Base-by-base conservation (phyloP, 2,797 vertebrate genomes). In the Gymnocypris eckloni region DNA sequence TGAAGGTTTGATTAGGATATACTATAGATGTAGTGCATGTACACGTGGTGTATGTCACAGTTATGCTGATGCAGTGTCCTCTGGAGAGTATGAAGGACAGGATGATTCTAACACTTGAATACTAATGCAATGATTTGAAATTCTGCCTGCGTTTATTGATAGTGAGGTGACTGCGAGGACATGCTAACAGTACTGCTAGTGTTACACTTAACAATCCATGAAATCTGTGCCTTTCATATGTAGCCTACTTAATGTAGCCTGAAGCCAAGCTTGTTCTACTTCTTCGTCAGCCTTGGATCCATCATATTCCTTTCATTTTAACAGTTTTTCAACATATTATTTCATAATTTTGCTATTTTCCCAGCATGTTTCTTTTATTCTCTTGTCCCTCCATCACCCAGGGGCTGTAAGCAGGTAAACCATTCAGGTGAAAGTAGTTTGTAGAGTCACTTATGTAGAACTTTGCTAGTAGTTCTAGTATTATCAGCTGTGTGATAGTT, bases 161-260 rank as follows among this genome's bases (percentile, higher is more conserved):
- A 43, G n/a, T 48, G 61, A 80, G 78, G 41, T 80, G 61, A 80
- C 59, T 50, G n/a, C 12, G 61, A 80, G 61, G 43, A 67, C 56
- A 80, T 0, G 3, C 16, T 33, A 28, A 45, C 15, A 66, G 59
- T 66, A 28, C 9, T 18, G 59, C 16, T 50, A 28, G n/a, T 48
- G 10, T 80, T 64, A 80, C 25, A 48, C 61, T 22, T 22, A 18
- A 73, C 71, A 73, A 7, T 80, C 41, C 10, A 1, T 33, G 78
- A 67, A 28, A 67, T 80, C 41, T 67, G 13, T 16, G 59, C 78
- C 59, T 33, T 80, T 33, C 12, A 6, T 22, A 48, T 67, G 78
- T 20, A 80, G 28, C 78, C 41, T 61, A 54, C 28, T 69, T 69
- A 41, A 81, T 81, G 22, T 39, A 16, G 45, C 66, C 66, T 54